phyloP scores from a whole-genome alignment of 2,113 vertebrate genomes.

The Podocnemis expansa region DNA sequence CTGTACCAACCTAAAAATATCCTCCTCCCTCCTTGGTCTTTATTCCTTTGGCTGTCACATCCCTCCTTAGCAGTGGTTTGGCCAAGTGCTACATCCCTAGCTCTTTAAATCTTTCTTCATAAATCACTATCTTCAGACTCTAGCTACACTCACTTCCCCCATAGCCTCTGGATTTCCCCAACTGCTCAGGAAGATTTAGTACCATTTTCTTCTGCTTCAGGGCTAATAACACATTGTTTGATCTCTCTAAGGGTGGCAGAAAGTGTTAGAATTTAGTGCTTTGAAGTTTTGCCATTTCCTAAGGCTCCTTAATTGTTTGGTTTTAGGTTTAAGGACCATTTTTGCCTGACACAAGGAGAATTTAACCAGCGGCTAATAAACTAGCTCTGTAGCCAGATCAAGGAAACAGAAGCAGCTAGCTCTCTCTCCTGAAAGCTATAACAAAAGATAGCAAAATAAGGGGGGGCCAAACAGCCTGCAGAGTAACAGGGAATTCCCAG shows the following conservation, averaged over 20 bases:
- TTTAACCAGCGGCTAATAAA: neutral
- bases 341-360: constrained; percentile 37
- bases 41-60: fast-evolving
- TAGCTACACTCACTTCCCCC: neutral
- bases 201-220: constrained; percentile 34
- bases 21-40: neutral
- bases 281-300: constrained; percentile 62
- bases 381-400: neutral
- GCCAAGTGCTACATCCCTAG: neutral
- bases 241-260: constrained; percentile 37
- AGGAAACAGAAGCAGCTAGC: neutral
- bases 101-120: neutral
- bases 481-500: neutral
- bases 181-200: constrained; percentile 23
- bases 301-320: constrained; percentile 66
- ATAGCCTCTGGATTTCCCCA: neutral
- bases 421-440: neutral
- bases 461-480: fast-evolving
- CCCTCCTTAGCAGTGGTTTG: neutral
- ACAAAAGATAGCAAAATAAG: neutral
- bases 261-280: constrained; percentile 61
- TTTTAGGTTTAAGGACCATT: constrained; percentile 48
- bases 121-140: neutral
- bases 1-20: neutral
- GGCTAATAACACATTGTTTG: neutral